These are phyloP conservation scores for Otolemur crassicaudatus DNA, from an alignment of 2,797 vertebrate species.

Conservation along the genomic window DNA sequence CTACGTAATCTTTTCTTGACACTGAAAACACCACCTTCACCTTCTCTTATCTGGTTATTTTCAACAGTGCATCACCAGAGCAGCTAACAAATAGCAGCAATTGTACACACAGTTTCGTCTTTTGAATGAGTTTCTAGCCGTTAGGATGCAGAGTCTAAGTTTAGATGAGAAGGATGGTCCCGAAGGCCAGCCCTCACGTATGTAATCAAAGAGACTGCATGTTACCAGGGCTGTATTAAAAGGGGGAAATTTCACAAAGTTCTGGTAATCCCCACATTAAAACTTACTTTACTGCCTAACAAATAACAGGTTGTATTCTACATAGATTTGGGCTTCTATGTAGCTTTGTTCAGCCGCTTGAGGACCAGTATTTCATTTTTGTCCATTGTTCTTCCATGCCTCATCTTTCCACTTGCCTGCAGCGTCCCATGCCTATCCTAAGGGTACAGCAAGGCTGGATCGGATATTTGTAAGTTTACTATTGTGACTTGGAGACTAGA, in stretches of 20 bases:
- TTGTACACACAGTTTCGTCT: neutral
- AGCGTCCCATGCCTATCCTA: neutral
- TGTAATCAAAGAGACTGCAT: neutral
- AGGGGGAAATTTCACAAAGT: neutral
- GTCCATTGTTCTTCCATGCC: neutral
- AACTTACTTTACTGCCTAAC: neutral
- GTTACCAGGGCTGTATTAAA: neutral
- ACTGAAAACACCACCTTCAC: conserved; percentile 33
- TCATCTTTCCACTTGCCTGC: neutral
- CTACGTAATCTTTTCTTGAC: conserved; percentile 61
- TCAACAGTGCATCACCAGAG: neutral
- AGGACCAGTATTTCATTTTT: neutral
- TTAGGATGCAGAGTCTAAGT: neutral
- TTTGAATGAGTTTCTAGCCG: conserved; percentile 33
- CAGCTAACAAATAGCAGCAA: conserved; percentile 13
- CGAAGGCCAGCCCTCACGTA: neutral
- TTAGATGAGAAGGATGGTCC: neutral
- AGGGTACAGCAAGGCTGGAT: neutral
- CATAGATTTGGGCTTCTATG: neutral
- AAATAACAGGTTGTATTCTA: neutral
- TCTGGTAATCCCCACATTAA: neutral
- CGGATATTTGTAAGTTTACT: neutral
- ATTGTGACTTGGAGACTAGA: neutral
- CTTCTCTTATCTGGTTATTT: conserved; percentile 42
- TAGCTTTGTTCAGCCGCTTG: neutral